Conservation (phyloP, 37 sponge, comb jelly and placozoan genomes). For the Beroe ovata region DNA sequence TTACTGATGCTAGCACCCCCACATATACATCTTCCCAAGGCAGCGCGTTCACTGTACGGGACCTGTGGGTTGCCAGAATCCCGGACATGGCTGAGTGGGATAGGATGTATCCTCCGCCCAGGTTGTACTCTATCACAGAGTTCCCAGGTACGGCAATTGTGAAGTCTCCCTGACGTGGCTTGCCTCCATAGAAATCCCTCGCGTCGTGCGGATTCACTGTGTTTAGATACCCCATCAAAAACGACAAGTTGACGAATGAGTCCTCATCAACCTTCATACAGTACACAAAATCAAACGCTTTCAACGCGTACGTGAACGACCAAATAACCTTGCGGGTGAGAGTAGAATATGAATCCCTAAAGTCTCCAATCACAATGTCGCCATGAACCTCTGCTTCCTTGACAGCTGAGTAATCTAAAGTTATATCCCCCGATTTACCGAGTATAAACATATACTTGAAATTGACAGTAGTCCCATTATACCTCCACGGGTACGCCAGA, state of each 20-base stretch:
- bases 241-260: constrained; percentile 35
- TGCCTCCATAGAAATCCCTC: constrained; percentile 21
- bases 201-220: neutral
- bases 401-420: neutral
- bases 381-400: neutral
- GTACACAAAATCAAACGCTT: neutral
- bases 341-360: constrained; percentile 3
- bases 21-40: constrained; percentile 46
- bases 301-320: neutral
- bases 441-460: constrained; percentile 34
- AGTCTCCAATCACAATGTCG: constrained; percentile 17
- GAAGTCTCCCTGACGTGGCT: constrained; percentile 59
- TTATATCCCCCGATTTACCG: neutral
- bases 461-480: neutral
- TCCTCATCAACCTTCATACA: constrained; percentile 51
- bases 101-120: constrained; percentile 49
- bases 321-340: constrained; percentile 12
- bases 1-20: constrained; percentile 21
- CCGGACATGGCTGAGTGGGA: neutral
- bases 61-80: neutral
- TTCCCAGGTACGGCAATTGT: constrained; percentile 8
- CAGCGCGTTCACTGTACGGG: neutral
- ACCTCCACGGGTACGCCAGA: constrained; percentile 27
- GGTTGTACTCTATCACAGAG: neutral
- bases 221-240: neutral